Evolutionary conservation across 2,888 invertebrate genomes (phyloP).

Genomic region (Rhopalosiphum nymphaeae): DNA sequence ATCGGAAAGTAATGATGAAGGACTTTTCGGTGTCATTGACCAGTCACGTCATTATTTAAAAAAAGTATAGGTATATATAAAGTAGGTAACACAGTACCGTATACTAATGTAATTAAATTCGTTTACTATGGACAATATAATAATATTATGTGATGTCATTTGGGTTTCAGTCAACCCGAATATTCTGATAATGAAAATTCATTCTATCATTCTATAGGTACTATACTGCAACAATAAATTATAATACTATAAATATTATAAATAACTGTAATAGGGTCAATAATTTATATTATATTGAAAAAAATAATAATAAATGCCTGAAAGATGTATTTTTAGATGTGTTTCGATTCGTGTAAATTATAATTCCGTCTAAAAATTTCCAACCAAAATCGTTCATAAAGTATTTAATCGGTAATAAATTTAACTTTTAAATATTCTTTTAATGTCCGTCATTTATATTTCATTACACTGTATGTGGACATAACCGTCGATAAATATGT

Average conservation of each 20-base stretch:
- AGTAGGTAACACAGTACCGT: neutral
- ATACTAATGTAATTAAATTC: neutral
- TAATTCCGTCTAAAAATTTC: neutral
- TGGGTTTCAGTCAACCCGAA: neutral
- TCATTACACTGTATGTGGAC: neutral
- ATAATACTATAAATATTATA: neutral
- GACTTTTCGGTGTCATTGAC: constrained; percentile 41
- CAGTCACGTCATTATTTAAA: constrained; percentile 24
- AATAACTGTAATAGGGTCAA: neutral
- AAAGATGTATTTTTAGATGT: neutral
- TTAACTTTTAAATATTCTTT: neutral
- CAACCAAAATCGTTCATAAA: neutral
- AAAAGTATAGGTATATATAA: neutral
- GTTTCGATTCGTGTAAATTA: neutral
- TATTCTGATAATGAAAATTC: neutral
- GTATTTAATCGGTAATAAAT: neutral
- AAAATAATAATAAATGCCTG: neutral
- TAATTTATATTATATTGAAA: neutral
- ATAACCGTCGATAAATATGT: neutral
- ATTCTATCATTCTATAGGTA: neutral
- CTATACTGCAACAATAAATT: neutral
- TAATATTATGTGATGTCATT: neutral
- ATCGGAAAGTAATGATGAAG: constrained; percentile 22
- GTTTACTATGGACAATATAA: neutral
- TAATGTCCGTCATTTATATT: neutral